Base-by-base conservation (phyloP, 2,888 invertebrate genomes). In the Leptinotarsa juncta region DNA sequence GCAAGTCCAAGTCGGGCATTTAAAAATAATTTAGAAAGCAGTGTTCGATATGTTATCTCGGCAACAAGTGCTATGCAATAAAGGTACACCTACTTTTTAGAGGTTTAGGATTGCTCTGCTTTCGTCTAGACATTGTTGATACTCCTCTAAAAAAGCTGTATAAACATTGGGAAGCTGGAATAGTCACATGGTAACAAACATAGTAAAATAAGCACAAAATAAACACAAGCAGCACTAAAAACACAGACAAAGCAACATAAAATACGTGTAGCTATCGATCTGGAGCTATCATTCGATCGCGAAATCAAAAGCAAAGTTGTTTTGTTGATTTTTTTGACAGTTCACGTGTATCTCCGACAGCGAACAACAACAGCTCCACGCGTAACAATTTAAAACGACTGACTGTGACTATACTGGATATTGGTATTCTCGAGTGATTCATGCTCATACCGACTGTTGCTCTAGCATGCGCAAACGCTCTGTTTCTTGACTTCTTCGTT, bases 101-200 rank as follows among this genome's bases (percentile, higher is more conserved):
- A 88, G 97, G 96, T 90, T 97, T 97, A 85, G 97, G 97, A 91
- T 97, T 96, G 91, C 96, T 95, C 92, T 97, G 97, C 92, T 97
- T 97, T 90, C 97, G 92, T 89, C 97, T 94, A 89, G 97, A 97
- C 96, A 97, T 97, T 89, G 82, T 82, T 79, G 78, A 80, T 78
- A 72, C 73, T 74, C 77, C 81, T 78, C 79, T 80, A 90, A 90
- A 92, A 95, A 96, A 96, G 89, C 80, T 77, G 78, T 75, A 70
- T 60, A 71, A 32, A 65, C 65, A 69, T 60, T 72, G 16, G 14
- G 65, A 72, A 75, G 73, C 75, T 72, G 67, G 73, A 81, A 83
- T 77, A 82, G 82, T 83, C 83, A 83, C 83, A 84, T 83, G 81
- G 81, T 76, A 76, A 76, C 68, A 76, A 71, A 77, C 78, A 78